Base-by-base conservation (phyloP, 2,113 vertebrate species). In the Rutilus rutilus region DNA sequence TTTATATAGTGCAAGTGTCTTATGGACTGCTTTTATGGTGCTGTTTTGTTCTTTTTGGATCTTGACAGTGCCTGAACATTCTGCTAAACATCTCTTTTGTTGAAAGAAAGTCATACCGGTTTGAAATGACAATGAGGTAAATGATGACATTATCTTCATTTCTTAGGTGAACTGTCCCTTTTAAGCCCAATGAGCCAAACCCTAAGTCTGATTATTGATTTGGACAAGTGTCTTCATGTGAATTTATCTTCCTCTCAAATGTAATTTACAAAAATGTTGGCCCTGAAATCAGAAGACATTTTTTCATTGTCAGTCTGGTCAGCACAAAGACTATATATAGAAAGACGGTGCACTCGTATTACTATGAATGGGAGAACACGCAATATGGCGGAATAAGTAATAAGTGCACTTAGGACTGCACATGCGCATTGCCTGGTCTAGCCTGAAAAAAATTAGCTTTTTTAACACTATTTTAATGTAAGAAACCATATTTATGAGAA, bases 281-380 rank as follows among this genome's bases (percentile, higher is more conserved):
- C 54, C 30, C 23, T 60, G 30, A 54, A 14, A 57, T 59, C 25
- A 14, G 75, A 42, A n/a, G 75, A 59, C 9, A 7, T 25, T 80
- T 54, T 76, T 19, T 3, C 3, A 21, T 54, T 45, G 76, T 88
- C 27, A 25, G 42, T 78, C 36, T 80, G 89, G 85, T 82, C 36
- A 23, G 19, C 6, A 57, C 52, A 57, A 8, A 57, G 19, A 57
- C 54, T 42, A 42, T 8, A 57, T 57, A 23, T 57, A 23, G 6
- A 9, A 57, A 57, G 6, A 23, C 7, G 2, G 54, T 57, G 19
- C 54, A 23, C 19, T 21, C 19, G 1, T 21, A 57, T 57, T 21
- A 57, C 19, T 57, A 57, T 57, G 54, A 57, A 57, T 21, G 54
- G 19, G 52, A 54, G 17, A 54, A 57, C 2, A 1, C 1, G 6